A percentile compares a stretch with the other conserved stretches of the same genome.
Evolutionary conservation across 1,140 invertebrate species (phyloP).

Genomic region (Meloidogyne chitwoodi): DNA sequence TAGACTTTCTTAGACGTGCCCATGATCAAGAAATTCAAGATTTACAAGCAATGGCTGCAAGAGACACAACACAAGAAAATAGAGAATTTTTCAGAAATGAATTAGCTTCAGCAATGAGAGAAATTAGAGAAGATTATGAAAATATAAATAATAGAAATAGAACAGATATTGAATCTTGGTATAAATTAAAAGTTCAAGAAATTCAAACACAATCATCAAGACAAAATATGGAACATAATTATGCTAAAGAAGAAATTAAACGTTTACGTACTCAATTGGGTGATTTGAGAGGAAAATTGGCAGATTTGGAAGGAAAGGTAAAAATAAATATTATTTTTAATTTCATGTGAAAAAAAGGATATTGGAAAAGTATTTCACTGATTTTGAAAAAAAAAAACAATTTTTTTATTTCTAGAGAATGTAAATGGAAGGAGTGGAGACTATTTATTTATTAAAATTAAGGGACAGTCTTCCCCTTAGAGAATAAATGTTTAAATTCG

Average conservation of each 20-base stretch:
- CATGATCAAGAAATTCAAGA: constrained; percentile 63
- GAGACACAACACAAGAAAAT: constrained; percentile 64
- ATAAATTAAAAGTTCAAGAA: constrained; percentile 62
- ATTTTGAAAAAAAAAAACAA: no score
- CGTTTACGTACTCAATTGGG: constrained; percentile 62
- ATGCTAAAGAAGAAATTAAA: constrained; percentile 63
- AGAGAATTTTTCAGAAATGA: constrained; percentile 64
- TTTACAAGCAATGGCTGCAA: constrained; percentile 63
- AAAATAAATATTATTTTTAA: constrained; percentile 21
- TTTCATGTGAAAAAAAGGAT: not conserved
- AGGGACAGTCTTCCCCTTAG: no score
- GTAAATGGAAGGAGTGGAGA: no score
- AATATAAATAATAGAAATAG: constrained; percentile 10
- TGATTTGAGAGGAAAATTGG: constrained; percentile 62
- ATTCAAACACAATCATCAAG: constrained; percentile 63
- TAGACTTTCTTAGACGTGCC: constrained; percentile 56
- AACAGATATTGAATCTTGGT: constrained; percentile 61
- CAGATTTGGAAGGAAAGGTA: constrained; percentile 64
- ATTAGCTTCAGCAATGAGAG: constrained; percentile 63
- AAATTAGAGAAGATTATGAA: constrained; percentile 65
- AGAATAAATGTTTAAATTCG: no score
- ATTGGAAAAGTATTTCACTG: no score
- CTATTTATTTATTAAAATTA: no score
- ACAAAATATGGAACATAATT: constrained; percentile 64
- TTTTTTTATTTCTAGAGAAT: no score